Conservation (phyloP, 2,888 invertebrate genomes). For the Aricia artaxerxes region DNA sequence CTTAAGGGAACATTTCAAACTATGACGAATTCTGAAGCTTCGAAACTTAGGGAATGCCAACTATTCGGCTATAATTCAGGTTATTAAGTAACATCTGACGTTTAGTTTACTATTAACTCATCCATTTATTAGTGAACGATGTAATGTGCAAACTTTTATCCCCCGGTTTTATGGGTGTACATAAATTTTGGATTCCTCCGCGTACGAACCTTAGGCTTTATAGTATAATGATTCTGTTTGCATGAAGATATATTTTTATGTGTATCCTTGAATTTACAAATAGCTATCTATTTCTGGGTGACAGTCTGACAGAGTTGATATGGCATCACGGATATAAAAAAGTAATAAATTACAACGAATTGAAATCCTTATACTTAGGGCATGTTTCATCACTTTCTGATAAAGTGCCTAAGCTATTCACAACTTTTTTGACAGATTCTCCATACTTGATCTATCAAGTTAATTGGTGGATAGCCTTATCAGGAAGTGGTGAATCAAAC, state of each 20-base stretch:
- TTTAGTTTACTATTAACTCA: constrained; percentile 13
- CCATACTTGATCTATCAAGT: too few species aligned
- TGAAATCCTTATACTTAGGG: too few species aligned
- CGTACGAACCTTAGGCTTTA: constrained; percentile 7
- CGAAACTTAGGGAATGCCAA: constrained; percentile 8
- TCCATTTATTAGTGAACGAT: constrained; percentile 10
- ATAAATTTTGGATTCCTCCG: constrained; percentile 17
- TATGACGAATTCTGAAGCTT: constrained; percentile 2
- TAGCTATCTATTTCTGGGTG: background rate
- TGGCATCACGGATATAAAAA: background rate
- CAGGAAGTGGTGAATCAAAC: too few species aligned
- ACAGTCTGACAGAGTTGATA: background rate
- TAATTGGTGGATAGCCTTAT: too few species aligned
- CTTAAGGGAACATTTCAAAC: constrained; percentile 1
- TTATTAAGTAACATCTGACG: constrained; percentile 19
- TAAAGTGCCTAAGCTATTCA: too few species aligned
- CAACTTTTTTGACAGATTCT: too few species aligned
- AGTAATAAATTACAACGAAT: too few species aligned
- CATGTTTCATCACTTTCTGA: too few species aligned
- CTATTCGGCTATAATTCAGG: background rate
- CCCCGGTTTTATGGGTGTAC: background rate
- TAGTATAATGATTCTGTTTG: constrained; percentile 19
- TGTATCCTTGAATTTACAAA: background rate
- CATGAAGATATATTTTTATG: constrained; percentile 20
- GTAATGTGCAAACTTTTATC: constrained; percentile 19